phyloP scores from a whole-genome alignment of 2,888 invertebrate genomes.

The Chirona hameri region DNA sequence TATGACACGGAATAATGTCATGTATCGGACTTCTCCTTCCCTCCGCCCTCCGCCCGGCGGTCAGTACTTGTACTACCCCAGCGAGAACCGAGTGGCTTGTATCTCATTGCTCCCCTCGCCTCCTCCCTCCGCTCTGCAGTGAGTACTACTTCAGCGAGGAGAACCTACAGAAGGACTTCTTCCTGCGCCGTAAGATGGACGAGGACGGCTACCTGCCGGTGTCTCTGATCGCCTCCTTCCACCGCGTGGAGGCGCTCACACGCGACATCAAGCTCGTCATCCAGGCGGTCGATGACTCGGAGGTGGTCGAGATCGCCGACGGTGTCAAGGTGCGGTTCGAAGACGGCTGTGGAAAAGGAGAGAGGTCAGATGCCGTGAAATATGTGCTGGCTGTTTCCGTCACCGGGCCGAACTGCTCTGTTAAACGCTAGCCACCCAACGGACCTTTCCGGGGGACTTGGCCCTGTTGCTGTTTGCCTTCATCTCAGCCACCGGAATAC shows the following conservation, averaged over 20 bases:
- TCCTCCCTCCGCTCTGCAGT: conserved; percentile 55
- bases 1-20: too few species aligned
- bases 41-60: too few species aligned
- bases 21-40: too few species aligned
- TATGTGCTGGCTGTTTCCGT: too few species aligned
- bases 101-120: background rate
- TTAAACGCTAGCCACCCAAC: too few species aligned
- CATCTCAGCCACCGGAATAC: too few species aligned
- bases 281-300: conserved; percentile 79
- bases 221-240: conserved; percentile 90
- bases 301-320: conserved; percentile 65
- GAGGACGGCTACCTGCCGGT: conserved; percentile 88
- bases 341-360: background rate
- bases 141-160: conserved; percentile 99
- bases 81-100: too few species aligned
- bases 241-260: conserved; percentile 83
- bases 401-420: too few species aligned
- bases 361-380: too few species aligned
- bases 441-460: too few species aligned
- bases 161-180: conserved; percentile 92
- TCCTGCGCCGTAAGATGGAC: conserved; percentile 95
- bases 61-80: too few species aligned
- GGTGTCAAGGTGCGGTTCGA: conserved; percentile 63
- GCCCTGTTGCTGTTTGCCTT: too few species aligned
- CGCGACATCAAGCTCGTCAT: conserved; percentile 77